Conservation (phyloP, 2,797 vertebrate genomes). For the Phrynocephalus guinanensis region DNA sequence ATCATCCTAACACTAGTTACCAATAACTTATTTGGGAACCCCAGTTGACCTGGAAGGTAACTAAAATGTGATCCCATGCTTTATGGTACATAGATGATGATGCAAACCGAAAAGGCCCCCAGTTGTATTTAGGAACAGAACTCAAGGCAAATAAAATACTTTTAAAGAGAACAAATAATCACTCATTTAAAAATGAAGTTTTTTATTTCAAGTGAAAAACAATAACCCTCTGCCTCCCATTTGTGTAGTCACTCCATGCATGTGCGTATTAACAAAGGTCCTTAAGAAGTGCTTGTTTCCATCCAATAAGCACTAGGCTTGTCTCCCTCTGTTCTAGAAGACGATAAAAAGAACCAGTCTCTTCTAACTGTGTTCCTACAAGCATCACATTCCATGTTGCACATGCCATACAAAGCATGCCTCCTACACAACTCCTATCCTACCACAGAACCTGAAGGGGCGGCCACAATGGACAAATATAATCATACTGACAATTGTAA, state of each 20-base stretch:
- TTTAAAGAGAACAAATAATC: not conserved
- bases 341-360: not conserved
- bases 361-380: conserved; percentile 32
- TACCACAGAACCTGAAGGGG: not conserved
- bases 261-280: conserved; percentile 29
- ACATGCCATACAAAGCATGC: conserved; percentile 1
- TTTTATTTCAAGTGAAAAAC: conserved; percentile 33
- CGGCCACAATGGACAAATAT: not conserved
- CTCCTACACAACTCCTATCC: conserved; percentile 13
- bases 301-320: not conserved
- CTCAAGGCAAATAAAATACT: not conserved
- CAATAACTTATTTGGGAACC: not conserved
- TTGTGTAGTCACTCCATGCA: conserved; percentile 1
- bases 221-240: conserved; percentile 18
- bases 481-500: not conserved
- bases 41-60: not conserved
- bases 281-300: not conserved
- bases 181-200: conserved; percentile 45
- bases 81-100: not conserved
- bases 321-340: not conserved
- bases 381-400: not conserved
- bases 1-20: not conserved
- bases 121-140: not conserved
- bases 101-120: not conserved
- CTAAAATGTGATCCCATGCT: not conserved